Evolutionary conservation across 2,113 vertebrate species (phyloP).

Genomic region (Callaeas wilsoni): DNA sequence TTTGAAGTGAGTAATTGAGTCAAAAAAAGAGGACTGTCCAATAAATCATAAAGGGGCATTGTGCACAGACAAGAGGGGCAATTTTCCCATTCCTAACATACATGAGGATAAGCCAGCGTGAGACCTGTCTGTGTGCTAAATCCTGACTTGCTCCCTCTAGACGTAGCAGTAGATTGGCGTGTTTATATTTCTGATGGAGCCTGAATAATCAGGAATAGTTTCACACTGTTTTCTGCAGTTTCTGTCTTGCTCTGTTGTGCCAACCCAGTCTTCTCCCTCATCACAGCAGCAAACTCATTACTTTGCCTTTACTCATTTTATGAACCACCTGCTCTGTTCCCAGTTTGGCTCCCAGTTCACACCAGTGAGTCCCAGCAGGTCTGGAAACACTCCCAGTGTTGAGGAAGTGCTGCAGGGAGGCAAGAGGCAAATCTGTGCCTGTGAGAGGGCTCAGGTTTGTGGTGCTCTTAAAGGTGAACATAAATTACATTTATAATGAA

Average conservation of each 20-base stretch:
- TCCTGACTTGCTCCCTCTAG: background rate
- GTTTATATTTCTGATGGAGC: background rate
- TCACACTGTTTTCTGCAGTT: background rate
- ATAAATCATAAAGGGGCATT: conserved; percentile 55
- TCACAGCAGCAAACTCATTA: background rate
- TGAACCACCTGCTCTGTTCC: background rate
- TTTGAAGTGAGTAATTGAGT: conserved; percentile 56
- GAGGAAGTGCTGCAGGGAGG: conserved; percentile 3
- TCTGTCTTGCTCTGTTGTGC: background rate
- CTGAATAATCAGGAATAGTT: background rate
- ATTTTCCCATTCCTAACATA: background rate
- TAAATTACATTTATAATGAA: conserved; percentile 45
- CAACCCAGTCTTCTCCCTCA: background rate
- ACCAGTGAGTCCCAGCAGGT: background rate
- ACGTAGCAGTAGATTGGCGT: fast-evolving
- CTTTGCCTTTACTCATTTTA: background rate
- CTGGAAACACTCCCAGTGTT: background rate
- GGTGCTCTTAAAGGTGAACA: background rate
- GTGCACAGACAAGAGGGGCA: background rate
- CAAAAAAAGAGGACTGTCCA: conserved; percentile 1
- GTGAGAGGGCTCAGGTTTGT: background rate
- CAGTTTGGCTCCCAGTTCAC: conserved; percentile 3
- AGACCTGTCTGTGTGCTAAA: background rate
- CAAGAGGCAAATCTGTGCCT: background rate
- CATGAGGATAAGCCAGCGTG: background rate